Evolutionary conservation across 92 coral and sea anemone genomes (phyloP).

Genomic region (Plumapathes pennacea): DNA sequence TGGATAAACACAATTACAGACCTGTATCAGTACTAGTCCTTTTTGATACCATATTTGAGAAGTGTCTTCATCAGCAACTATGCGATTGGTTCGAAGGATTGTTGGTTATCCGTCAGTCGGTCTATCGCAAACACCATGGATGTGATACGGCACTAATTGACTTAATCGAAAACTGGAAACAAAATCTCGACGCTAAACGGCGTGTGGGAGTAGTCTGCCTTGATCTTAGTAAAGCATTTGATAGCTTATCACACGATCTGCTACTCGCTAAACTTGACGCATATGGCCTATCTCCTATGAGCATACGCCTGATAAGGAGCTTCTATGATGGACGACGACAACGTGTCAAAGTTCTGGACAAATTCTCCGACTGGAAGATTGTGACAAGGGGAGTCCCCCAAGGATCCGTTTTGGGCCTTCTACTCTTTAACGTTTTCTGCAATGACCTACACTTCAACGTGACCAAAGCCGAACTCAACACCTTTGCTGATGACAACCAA

Average conservation of each 20-base stretch:
- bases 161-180: constrained; percentile 11
- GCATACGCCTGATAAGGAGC: constrained; percentile 10
- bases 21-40: constrained; percentile 5
- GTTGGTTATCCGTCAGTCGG: constrained; percentile 8
- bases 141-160: constrained; percentile 11
- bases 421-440: constrained; percentile 18
- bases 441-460: constrained; percentile 15
- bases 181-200: constrained; percentile 1
- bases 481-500: constrained; percentile 28
- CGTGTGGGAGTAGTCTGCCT: constrained; percentile 16
- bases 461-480: constrained; percentile 6
- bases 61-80: constrained; percentile 13
- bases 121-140: constrained; percentile 15
- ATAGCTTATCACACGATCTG: constrained; percentile 32
- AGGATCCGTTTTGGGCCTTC: constrained; percentile 11
- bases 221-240: constrained; percentile 41
- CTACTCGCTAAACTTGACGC: constrained; percentile 35
- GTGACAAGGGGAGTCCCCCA: constrained; percentile 25
- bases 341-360: constrained; percentile 26
- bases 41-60: too few relatives aligned
- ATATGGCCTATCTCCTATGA: constrained; percentile 6
- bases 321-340: constrained; percentile 11
- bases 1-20: background rate
- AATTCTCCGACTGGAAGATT: constrained; percentile 16
- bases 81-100: constrained; percentile 13